A percentile compares a stretch with the other conserved stretches of the same genome.
Conservation (phyloP, 2,888 invertebrate species). For the Amphipoea lucens region DNA sequence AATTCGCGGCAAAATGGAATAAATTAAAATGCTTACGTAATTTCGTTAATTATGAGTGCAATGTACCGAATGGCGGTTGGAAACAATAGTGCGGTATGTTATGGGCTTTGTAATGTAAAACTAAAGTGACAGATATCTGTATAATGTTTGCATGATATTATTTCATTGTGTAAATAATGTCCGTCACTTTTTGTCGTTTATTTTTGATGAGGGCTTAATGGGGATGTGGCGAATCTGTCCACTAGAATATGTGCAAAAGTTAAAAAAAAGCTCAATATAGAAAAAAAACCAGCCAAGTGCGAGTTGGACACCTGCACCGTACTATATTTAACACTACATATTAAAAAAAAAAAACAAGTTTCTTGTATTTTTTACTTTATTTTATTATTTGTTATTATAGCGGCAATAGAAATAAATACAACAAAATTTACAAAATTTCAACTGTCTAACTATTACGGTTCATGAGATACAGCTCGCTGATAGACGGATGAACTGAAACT, state of each 20-base stretch:
- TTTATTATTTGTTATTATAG: background rate
- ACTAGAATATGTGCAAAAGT: background rate
- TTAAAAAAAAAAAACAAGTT: no score
- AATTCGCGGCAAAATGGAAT: slow-evolving; percentile 57
- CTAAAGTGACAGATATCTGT: slow-evolving; percentile 43
- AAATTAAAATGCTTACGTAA: slow-evolving; percentile 62
- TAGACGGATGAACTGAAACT: background rate
- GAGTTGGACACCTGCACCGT: background rate
- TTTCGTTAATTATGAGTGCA: slow-evolving; percentile 63
- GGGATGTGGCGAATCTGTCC: no score
- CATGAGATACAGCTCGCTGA: no score
- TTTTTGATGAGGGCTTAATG: background rate
- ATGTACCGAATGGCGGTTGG: slow-evolving; percentile 47
- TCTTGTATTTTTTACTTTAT: background rate
- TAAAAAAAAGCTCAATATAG: background rate
- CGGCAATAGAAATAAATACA: background rate
- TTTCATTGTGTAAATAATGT: slow-evolving; percentile 29
- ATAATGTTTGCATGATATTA: slow-evolving; percentile 31
- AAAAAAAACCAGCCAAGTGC: background rate
- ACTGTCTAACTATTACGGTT: no score
- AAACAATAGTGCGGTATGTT: slow-evolving; percentile 56
- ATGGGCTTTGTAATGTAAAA: slow-evolving; percentile 48
- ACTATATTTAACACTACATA: background rate
- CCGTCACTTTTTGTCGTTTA: slow-evolving; percentile 22
- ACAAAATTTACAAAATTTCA: no score